phyloP scores from a whole-genome alignment of 2,113 vertebrate species.

The Malurus melanocephalus region DNA sequence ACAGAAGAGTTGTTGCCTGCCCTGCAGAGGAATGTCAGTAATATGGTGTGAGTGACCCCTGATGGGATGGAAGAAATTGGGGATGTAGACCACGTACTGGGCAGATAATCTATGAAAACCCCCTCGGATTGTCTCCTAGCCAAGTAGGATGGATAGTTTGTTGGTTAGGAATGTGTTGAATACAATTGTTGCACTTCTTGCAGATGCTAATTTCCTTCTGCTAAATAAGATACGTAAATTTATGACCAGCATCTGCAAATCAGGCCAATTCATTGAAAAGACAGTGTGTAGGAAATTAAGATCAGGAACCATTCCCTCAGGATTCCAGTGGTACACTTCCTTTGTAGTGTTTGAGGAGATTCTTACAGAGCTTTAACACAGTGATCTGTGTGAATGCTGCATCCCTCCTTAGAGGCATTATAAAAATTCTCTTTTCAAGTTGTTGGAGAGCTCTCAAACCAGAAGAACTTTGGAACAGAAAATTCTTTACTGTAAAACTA shows the following conservation, averaged over 20 bases:
- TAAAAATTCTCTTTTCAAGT: neutral
- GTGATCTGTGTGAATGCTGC: neutral
- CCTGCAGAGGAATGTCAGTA: constrained; percentile 77
- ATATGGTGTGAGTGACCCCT: constrained; percentile 84
- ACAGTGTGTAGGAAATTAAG: neutral
- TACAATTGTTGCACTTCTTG: neutral
- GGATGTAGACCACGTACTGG: rapidly evolving
- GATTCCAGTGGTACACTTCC: neutral
- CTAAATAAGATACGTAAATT: neutral
- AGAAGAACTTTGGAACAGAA: neutral
- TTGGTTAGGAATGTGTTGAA: neutral
- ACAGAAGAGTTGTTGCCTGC: constrained; percentile 84
- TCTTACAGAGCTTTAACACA: neutral
- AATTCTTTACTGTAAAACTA: neutral
- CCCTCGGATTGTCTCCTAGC: neutral
- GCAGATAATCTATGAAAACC: neutral
- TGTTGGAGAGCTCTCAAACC: neutral
- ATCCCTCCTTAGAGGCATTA: neutral
- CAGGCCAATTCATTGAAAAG: neutral
- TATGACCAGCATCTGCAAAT: neutral
- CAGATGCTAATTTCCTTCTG: neutral
- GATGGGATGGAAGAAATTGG: constrained; percentile 56
- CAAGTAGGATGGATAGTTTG: neutral
- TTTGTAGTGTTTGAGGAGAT: neutral
- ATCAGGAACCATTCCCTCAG: neutral